Conservation (phyloP, 2,888 invertebrate genomes). For the Cryptus viduatorius region DNA sequence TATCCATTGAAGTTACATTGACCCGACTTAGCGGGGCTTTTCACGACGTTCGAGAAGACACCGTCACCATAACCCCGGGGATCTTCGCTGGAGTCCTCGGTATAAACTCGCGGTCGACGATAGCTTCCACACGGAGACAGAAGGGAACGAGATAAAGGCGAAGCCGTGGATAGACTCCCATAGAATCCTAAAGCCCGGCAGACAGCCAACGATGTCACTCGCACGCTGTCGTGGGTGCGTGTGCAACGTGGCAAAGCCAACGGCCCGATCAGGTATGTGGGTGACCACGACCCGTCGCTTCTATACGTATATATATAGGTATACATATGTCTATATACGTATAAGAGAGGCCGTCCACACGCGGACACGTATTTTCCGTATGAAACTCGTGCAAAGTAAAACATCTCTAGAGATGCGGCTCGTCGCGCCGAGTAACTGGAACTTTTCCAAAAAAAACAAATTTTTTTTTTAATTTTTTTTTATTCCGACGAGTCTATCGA, state of each 20-base stretch:
- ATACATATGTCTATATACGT: too few relatives aligned
- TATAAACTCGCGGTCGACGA: background rate
- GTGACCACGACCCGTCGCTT: slow-evolving; percentile 43
- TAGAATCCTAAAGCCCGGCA: background rate
- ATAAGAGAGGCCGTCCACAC: too few relatives aligned
- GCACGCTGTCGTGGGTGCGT: slow-evolving; percentile 9
- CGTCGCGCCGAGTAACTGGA: too few relatives aligned
- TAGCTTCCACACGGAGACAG: background rate
- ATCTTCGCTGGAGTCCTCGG: background rate
- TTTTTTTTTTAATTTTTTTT: too few relatives aligned
- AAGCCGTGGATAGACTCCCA: background rate
- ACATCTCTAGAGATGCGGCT: too few relatives aligned
- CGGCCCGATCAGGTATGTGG: slow-evolving; percentile 68
- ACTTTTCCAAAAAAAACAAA: too few relatives aligned
- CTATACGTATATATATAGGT: too few relatives aligned
- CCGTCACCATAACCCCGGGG: background rate
- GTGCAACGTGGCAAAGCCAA: slow-evolving; percentile 53
- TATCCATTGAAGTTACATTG: slow-evolving; percentile 6
- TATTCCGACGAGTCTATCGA: too few relatives aligned
- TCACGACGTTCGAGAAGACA: background rate
- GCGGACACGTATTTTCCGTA: too few relatives aligned
- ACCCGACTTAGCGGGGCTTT: slow-evolving; percentile 8
- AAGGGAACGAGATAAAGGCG: background rate
- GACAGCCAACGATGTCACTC: slow-evolving; percentile 37
- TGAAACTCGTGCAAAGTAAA: too few relatives aligned